Evolutionary conservation across 2,888 invertebrate genomes (phyloP).

Genomic region (Melieria crassipennis): DNA sequence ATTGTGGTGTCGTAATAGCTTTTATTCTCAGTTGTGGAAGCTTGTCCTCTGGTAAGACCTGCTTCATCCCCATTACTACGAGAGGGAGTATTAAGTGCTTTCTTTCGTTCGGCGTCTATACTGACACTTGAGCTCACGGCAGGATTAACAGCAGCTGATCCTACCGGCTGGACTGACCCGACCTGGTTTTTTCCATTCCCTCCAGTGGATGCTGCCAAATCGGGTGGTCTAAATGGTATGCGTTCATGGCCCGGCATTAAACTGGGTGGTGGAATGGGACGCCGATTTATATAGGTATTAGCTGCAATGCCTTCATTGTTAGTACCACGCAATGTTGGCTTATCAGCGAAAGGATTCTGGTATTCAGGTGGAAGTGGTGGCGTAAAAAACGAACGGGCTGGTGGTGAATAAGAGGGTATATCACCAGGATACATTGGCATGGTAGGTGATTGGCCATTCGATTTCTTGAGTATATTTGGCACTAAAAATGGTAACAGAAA

Average conservation of each 20-base stretch:
- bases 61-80: conserved; percentile 59
- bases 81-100: conserved; percentile 79
- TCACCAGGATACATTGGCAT: conserved; percentile 72
- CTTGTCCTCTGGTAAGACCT: conserved; percentile 29
- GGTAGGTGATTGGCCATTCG: conserved; percentile 69
- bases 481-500: conserved; percentile 47
- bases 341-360: conserved; percentile 87
- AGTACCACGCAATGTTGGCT: conserved; percentile 83
- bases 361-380: conserved; percentile 86
- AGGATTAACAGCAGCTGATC: conserved; percentile 32
- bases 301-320: conserved; percentile 66
- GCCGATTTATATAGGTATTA: conserved; percentile 72
- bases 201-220: conserved; percentile 47
- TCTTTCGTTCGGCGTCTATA: conserved; percentile 67
- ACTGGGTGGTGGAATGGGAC: conserved; percentile 86
- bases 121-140: conserved; percentile 22
- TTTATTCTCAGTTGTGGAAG: conserved; percentile 31
- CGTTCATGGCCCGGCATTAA: conserved; percentile 83
- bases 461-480: conserved; percentile 70
- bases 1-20: conserved; percentile 38
- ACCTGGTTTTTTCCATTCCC: conserved; percentile 37
- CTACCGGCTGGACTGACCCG: conserved; percentile 22
- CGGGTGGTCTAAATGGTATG: conserved; percentile 80
- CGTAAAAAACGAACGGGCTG: conserved; percentile 81
- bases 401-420: conserved; percentile 84